Percentiles rank a stretch among this genome's conserved stretches.
phyloP scores from a whole-genome alignment of 2,113 vertebrate genomes.

The Lamprologus callipterus region DNA sequence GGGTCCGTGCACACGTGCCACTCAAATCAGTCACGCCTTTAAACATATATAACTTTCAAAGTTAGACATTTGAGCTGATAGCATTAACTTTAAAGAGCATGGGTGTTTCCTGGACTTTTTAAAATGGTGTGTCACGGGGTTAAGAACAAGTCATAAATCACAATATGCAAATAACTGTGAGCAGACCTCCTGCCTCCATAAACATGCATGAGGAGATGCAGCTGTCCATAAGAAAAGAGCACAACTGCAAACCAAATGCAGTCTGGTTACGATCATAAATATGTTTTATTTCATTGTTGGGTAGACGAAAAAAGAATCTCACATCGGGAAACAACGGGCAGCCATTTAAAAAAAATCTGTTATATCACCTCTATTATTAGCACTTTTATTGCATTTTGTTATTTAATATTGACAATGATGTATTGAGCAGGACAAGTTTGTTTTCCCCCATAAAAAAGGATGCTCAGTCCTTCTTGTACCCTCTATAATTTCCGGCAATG shows the following conservation, averaged over 20 bases:
- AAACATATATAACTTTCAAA: not conserved
- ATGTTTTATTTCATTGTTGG: not conserved
- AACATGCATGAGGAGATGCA: not conserved
- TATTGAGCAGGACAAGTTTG: not conserved
- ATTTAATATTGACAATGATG: not conserved
- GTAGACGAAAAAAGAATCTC: not conserved
- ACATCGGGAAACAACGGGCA: not conserved
- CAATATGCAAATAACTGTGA: not conserved
- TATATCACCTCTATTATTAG: not conserved
- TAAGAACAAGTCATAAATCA: not conserved
- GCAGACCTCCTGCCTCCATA: not conserved
- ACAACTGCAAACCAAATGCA: not conserved
- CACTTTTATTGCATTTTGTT: not conserved
- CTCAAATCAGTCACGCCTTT: not conserved
- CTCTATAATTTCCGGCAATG: not conserved
- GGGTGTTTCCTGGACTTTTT: not conserved
- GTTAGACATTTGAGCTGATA: not conserved
- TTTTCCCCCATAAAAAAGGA: not conserved
- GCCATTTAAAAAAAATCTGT: not conserved
- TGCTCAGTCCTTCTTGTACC: not conserved
- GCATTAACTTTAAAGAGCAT: not conserved
- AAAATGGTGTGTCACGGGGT: not conserved
- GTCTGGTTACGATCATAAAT: not conserved
- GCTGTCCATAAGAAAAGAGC: not conserved
- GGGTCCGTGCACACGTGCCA: rapidly evolving